Evolutionary conservation across 2,797 vertebrate species (phyloP).

Genomic region (Thripadectes ignobilis): DNA sequence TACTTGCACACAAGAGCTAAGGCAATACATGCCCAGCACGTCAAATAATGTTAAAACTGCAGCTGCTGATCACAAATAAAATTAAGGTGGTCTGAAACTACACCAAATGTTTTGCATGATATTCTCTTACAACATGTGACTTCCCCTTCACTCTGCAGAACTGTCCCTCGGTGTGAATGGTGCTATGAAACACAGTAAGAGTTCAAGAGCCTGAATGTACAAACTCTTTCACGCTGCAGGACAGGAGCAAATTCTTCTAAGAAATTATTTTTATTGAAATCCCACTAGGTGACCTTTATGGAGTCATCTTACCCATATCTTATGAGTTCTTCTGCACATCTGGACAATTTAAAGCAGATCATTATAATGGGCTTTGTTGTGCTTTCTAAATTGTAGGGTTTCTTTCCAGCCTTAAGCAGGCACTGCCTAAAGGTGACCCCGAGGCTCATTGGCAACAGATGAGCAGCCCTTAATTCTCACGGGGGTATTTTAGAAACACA

Average conservation of each 20-base stretch:
- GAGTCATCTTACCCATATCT: not conserved
- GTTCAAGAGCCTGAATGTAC: not conserved
- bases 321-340: not conserved
- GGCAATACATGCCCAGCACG: not conserved
- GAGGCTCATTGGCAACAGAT: not conserved
- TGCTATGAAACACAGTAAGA: not conserved
- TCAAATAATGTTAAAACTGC: not conserved
- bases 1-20: not conserved
- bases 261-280: not conserved
- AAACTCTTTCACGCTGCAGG: not conserved
- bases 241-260: not conserved
- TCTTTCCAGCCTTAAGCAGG: not conserved
- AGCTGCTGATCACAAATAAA: not conserved
- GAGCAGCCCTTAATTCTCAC: not conserved
- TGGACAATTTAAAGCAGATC: not conserved
- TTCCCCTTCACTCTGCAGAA: not conserved
- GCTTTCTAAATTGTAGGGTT: not conserved
- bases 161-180: not conserved
- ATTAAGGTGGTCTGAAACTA: not conserved
- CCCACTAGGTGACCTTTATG: not conserved
- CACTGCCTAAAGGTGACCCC: not conserved
- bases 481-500: not conserved
- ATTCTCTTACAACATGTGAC: not conserved
- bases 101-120: not conserved
- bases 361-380: not conserved